Conservation (phyloP, 2,888 invertebrate species). For the Hymenopus coronatus region DNA sequence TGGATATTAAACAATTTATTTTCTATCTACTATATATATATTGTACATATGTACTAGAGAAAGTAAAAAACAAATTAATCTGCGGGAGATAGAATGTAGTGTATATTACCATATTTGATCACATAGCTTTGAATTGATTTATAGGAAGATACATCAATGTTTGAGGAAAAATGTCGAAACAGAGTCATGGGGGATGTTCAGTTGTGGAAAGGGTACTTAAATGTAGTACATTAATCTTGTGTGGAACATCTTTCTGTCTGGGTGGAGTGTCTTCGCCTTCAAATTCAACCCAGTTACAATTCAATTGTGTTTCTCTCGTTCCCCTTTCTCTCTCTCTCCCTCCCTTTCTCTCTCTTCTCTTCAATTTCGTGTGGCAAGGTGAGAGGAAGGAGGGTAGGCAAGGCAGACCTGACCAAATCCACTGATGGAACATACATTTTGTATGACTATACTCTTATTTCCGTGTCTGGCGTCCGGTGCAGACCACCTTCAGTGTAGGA, state of each 20-base stretch:
- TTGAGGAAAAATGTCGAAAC: too few relatives aligned
- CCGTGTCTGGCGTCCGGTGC: conserved; percentile 25
- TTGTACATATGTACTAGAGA: too few relatives aligned
- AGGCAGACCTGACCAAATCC: conserved; percentile 40
- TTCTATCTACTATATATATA: too few relatives aligned
- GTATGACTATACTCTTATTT: conserved; percentile 44
- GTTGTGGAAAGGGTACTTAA: background rate
- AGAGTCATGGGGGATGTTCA: too few relatives aligned
- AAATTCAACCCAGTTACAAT: conserved; percentile 10
- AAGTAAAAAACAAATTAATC: too few relatives aligned
- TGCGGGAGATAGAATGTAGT: too few relatives aligned
- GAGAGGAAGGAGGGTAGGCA: background rate
- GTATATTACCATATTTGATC: too few relatives aligned
- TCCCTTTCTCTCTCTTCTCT: too few relatives aligned
- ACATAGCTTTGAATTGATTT: too few relatives aligned
- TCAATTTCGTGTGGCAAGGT: conserved; percentile 14
- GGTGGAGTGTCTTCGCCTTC: background rate
- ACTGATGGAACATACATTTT: conserved; percentile 47
- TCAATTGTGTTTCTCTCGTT: conserved; percentile 9
- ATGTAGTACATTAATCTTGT: background rate
- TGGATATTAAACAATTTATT: too few relatives aligned
- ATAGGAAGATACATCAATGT: too few relatives aligned
- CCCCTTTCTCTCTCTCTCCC: background rate
- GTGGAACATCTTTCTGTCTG: background rate
- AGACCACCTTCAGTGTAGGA: background rate